These are phyloP conservation scores for Sarcophaga carnaria DNA, from an alignment of 2,888 invertebrate species.

Conservation along the genomic window DNA sequence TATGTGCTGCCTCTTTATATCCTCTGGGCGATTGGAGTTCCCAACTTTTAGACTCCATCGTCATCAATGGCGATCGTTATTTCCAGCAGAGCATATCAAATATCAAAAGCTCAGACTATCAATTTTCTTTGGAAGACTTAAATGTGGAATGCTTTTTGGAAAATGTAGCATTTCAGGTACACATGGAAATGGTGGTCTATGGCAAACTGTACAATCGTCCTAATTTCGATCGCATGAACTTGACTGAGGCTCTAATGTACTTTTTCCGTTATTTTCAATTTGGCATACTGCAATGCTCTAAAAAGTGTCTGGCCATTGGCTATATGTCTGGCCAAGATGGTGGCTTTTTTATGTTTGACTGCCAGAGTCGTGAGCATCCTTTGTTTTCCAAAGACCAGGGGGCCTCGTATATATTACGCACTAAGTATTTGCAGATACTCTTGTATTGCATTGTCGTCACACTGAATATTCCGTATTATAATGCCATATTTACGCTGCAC, in stretches of 20 bases:
- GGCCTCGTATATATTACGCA: constrained; percentile 85
- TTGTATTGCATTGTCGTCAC: constrained; percentile 86
- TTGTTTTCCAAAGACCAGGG: constrained; percentile 85
- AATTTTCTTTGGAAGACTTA: constrained; percentile 84
- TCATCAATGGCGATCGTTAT: constrained; percentile 84
- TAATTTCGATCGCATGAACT: constrained; percentile 83
- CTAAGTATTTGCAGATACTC: constrained; percentile 84
- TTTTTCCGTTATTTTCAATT: constrained; percentile 83
- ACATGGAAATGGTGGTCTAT: constrained; percentile 84
- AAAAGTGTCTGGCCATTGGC: constrained; percentile 84
- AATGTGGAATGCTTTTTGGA: constrained; percentile 83
- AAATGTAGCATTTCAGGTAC: constrained; percentile 84
- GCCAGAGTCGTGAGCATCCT: constrained; percentile 85
- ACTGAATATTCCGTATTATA: constrained; percentile 84
- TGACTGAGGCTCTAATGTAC: constrained; percentile 85
- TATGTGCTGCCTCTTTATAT: constrained; percentile 85
- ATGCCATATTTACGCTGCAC: constrained; percentile 83
- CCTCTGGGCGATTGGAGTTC: constrained; percentile 85
- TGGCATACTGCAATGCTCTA: constrained; percentile 84
- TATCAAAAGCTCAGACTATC: constrained; percentile 83
- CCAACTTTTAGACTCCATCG: constrained; percentile 85
- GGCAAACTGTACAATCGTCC: constrained; percentile 84
- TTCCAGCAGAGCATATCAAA: constrained; percentile 83
- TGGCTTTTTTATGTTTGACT: constrained; percentile 87
- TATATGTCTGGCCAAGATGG: constrained; percentile 77